Evolutionary conservation across 2,797 vertebrate species (phyloP).

Genomic region (Siniperca scherzeri): DNA sequence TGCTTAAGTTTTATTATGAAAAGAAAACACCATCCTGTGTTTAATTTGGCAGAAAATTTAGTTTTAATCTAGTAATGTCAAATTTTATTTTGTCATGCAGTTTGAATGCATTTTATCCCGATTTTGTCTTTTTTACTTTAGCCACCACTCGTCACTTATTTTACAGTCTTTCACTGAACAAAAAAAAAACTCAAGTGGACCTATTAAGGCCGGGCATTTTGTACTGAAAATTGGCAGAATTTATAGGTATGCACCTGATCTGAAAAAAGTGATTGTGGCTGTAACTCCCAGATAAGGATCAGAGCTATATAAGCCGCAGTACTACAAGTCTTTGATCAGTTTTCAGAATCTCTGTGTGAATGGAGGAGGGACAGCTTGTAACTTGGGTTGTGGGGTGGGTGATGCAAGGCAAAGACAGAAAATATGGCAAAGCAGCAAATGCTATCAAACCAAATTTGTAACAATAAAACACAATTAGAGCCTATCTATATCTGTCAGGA

Average conservation of each 20-base stretch:
- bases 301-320: slow-evolving; percentile 24
- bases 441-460: slow-evolving; percentile 17
- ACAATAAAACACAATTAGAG: slow-evolving; percentile 26
- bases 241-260: slow-evolving; percentile 28
- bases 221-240: background rate
- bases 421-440: slow-evolving; percentile 22
- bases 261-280: slow-evolving; percentile 19
- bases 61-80: background rate
- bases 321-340: slow-evolving; percentile 36
- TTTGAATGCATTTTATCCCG: background rate
- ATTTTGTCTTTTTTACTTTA: background rate
- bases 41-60: background rate
- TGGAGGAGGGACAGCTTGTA: slow-evolving; percentile 11
- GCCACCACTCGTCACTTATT: background rate
- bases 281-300: slow-evolving; percentile 38
- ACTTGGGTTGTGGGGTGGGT: slow-evolving; percentile 25
- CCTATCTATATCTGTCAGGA: slow-evolving; percentile 24
- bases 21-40: background rate
- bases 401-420: slow-evolving; percentile 17
- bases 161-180: background rate
- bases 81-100: background rate
- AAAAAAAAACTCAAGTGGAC: background rate
- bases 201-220: background rate
- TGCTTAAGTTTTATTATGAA: slow-evolving; percentile 1
- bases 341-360: slow-evolving; percentile 34